phyloP scores from a whole-genome alignment of 2,888 invertebrate species.

The Orthosia gracilis region DNA sequence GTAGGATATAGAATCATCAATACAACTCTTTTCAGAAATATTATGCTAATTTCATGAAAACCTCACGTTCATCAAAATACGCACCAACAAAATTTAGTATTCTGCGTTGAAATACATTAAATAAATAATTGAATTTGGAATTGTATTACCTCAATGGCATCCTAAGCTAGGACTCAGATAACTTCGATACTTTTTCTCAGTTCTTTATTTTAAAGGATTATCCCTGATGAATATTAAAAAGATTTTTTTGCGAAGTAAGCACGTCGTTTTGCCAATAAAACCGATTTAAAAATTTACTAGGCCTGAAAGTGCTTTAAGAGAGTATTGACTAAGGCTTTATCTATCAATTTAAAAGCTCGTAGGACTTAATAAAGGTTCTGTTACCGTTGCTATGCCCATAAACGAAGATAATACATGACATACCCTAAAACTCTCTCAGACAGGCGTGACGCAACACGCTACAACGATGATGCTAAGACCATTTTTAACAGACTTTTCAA shows the following conservation, averaged over 20 bases:
- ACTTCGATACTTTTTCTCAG: constrained; percentile 20
- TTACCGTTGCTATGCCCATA: too few relatives aligned
- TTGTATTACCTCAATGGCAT: constrained; percentile 27
- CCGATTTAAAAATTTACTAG: not conserved
- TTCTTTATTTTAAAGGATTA: constrained; percentile 44
- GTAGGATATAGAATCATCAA: not conserved
- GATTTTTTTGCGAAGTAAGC: constrained; percentile 5
- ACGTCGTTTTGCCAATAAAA: constrained; percentile 10
- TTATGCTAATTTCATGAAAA: not conserved
- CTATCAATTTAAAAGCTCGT: not conserved
- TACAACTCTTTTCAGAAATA: not conserved
- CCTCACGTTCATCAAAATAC: not conserved
- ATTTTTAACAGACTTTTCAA: too few relatives aligned
- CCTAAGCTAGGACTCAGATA: constrained; percentile 12
- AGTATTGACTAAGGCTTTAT: not conserved
- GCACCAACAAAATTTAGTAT: not conserved
- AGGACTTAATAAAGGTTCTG: too few relatives aligned
- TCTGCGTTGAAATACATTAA: constrained; percentile 6
- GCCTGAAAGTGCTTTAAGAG: not conserved
- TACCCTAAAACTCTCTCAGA: too few relatives aligned
- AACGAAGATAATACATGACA: too few relatives aligned
- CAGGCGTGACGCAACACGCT: too few relatives aligned
- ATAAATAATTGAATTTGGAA: constrained; percentile 24
- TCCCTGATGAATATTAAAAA: constrained; percentile 40
- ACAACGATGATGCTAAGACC: too few relatives aligned